Percentiles rank a stretch among this genome's conserved stretches.
phyloP scores from a whole-genome alignment of 2,113 vertebrate genomes.

The Albula glossodonta region DNA sequence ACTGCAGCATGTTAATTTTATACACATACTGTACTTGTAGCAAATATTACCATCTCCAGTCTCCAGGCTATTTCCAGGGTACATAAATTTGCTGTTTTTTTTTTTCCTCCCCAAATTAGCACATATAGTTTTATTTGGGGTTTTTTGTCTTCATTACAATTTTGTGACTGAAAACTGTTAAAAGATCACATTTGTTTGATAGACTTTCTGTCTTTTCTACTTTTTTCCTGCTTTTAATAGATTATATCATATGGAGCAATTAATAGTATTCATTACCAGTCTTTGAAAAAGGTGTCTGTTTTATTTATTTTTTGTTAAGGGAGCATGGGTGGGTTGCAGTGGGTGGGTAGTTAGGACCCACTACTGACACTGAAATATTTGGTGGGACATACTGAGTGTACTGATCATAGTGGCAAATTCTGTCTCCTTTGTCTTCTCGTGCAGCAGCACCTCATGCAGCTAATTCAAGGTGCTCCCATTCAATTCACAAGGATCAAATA shows the following conservation, averaged over 20 bases:
- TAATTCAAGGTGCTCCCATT: neutral
- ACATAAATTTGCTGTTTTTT: neutral
- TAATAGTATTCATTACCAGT: slow-evolving; percentile 2
- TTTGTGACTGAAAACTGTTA: neutral
- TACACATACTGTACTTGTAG: neutral
- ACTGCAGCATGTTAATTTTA: neutral
- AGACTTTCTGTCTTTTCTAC: neutral
- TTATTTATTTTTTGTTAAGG: neutral
- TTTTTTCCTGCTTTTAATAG: neutral
- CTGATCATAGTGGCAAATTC: neutral
- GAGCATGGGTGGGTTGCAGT: neutral
- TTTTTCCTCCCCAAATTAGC: neutral
- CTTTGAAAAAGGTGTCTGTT: neutral
- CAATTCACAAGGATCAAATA: neutral
- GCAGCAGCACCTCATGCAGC: neutral
- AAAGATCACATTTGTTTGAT: neutral
- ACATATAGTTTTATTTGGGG: neutral
- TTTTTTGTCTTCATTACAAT: neutral
- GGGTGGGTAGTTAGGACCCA: neutral
- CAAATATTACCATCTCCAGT: neutral
- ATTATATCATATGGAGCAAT: neutral
- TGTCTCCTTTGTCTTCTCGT: neutral
- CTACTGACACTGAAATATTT: neutral
- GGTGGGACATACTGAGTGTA: neutral
- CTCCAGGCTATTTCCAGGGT: neutral